Evolutionary conservation across 2,888 invertebrate species (phyloP).

Genomic region (Horisme vitalbata): DNA sequence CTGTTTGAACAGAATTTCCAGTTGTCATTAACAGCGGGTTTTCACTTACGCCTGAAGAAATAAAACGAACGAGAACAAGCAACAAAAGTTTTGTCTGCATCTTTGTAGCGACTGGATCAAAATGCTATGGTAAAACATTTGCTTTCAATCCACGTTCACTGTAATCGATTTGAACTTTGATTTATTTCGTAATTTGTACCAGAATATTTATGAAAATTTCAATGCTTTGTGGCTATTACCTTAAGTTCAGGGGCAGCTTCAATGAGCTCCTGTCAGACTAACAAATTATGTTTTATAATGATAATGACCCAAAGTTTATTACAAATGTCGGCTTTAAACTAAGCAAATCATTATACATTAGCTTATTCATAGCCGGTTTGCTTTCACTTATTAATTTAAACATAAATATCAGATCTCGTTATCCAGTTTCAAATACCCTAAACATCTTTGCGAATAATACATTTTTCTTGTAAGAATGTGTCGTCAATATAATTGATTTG

Average conservation of each 20-base stretch:
- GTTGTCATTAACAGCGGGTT: slow-evolving; percentile 63
- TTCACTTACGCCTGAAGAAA: slow-evolving; percentile 50
- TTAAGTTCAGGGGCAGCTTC: slow-evolving; percentile 10
- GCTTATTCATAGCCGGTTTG: too few species aligned
- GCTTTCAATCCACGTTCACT: slow-evolving; percentile 23
- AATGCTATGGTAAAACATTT: slow-evolving; percentile 13
- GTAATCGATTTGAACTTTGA: slow-evolving; percentile 41
- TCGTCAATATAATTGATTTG: too few species aligned
- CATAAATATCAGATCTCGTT: too few species aligned
- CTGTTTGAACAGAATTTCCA: slow-evolving; percentile 61
- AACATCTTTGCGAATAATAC: too few species aligned
- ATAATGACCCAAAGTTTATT: too few species aligned
- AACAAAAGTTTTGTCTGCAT: slow-evolving; percentile 41
- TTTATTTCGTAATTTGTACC: slow-evolving; percentile 11
- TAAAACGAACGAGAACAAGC: slow-evolving; percentile 44
- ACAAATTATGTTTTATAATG: too few species aligned
- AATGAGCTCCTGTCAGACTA: slow-evolving; percentile 5
- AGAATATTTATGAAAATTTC: slow-evolving; percentile 15
- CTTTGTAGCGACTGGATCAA: slow-evolving; percentile 30
- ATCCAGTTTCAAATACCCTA: too few species aligned
- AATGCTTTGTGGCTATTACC: slow-evolving; percentile 2
- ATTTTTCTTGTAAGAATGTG: too few species aligned
- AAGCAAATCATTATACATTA: too few species aligned
- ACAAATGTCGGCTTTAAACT: too few species aligned
- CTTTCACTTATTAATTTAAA: too few species aligned